Evolutionary conservation across 2,888 invertebrate species (phyloP), one percentile per base, ranked within the genome.

Genomic region (Drosophila nigricruria): DNA sequence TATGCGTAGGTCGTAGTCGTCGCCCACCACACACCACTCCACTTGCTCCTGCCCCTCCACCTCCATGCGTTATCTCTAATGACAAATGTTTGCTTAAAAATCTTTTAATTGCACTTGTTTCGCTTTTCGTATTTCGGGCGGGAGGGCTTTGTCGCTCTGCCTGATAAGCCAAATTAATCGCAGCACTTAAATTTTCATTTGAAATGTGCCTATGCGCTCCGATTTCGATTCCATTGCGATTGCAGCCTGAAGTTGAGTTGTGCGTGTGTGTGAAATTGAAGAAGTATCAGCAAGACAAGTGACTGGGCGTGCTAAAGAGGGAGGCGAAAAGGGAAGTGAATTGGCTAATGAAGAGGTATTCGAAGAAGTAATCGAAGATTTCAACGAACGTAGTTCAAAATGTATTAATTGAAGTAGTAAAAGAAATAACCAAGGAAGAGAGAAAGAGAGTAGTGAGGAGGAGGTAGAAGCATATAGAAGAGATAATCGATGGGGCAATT

Each of bases 101-200:
- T 89, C 89, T 87, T 89, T 87, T 89, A 87, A 87, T 87, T 87
- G 87, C 87, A 82, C 88, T 86, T 86, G 86, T 87, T 87, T 81
- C 42, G 73, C 57, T 73, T 68, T 78, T 63, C 61, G 62, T 49
- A 34, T 49, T 60, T 64, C 27, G 63, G 53, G 47, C 38, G 36
- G 61, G 50, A 36, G 54, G 42, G 47, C 42, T 62, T 56, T 64
- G 77, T 65, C 36, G 58, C 59, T 43, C 5, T 14, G 45, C 27
- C 73, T 87, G 87, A 88, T 89, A 88, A 88, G 89, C 88, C 89
- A 85, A 89, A 88, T 89, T 88, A 88, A 88, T 88, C 87, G 88
- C 79, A 88, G 82, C 86, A 88, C 87, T 88, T 88, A 88, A 85
- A 85, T 88, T 89, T 88, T 89, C 77, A 89, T 88, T 88, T 86